Evolutionary conservation across 1,140 invertebrate species (phyloP), one percentile per base, ranked within the genome.

Genomic region (Agrilus planipennis): DNA sequence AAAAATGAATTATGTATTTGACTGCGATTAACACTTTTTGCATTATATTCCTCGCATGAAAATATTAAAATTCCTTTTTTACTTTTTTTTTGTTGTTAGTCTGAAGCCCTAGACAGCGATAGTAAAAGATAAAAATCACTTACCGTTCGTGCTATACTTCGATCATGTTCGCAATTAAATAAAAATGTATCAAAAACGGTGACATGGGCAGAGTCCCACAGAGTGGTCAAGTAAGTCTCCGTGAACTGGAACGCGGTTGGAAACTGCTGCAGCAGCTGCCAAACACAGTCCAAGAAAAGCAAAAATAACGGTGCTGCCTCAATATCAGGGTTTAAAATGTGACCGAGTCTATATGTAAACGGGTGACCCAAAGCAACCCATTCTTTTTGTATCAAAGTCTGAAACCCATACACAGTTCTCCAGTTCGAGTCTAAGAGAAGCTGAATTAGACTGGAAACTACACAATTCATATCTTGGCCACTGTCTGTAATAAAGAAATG

Each of bases 351-450:
- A 46, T 75, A 74, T 29, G 60, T 58, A 62, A 95, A 95, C 0
- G 84, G 87, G 67, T 94, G 89, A 16, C 89, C 89, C 43, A 93
- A 70, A 7, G 84, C 80, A 1, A 96, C 69, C 90, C 91, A 97
- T 58, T 96, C 91, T 63, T 92, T 91, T 64, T 95, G 89, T 14
- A 96, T 68, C 11, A 97, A 67, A 23, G 79, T 79, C 62, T 95
- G 87, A 61, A 96, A 94, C n/a, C 92, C 92, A 32, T 70, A 67
- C 42, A 87, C 75, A 1, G 86, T 89, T 22, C 90, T 72, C 58
- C 73, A 89, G 54, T 83, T 65, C 0, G 85, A 78, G 71, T 97
- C 91, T 16, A 94, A 57, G 21, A 93, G 64, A 25, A 97, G 65
- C 65, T 96, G 91, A 10, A 81, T 77, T 45, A 96, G 64, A 56